Percentiles rank a stretch among this genome's conserved stretches.
These are phyloP conservation scores for Oppia nitens DNA, from an alignment of 1,140 invertebrate species.

Conservation along the genomic window DNA sequence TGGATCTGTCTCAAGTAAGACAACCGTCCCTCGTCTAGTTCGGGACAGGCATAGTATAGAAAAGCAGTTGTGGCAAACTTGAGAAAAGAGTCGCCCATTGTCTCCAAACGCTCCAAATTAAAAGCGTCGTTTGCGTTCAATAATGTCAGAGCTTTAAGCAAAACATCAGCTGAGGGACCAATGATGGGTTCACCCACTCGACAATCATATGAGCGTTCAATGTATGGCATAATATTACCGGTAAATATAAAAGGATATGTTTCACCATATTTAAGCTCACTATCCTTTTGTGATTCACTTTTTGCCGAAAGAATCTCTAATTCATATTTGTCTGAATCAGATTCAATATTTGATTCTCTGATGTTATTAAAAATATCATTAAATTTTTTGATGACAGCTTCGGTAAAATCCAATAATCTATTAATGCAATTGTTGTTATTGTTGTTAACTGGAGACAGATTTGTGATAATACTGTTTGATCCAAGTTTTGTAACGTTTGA, in stretches of 20 bases:
- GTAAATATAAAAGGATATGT: background rate
- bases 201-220: background rate
- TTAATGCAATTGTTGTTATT: too few relatives aligned
- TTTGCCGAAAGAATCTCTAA: too few relatives aligned
- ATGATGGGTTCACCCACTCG: background rate
- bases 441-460: too few relatives aligned
- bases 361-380: too few relatives aligned
- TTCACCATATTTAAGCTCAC: background rate
- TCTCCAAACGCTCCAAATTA: slow-evolving; percentile 64
- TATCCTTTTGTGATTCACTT: too few relatives aligned
- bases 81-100: slow-evolving; percentile 71
- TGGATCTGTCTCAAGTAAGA: slow-evolving; percentile 53
- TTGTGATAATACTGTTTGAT: too few relatives aligned
- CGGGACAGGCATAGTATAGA: slow-evolving; percentile 47
- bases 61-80: slow-evolving; percentile 58
- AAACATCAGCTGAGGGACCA: background rate
- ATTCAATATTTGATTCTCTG: too few relatives aligned
- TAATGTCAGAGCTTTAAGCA: slow-evolving; percentile 1
- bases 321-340: too few relatives aligned
- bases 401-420: too few relatives aligned
- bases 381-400: too few relatives aligned
- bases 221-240: background rate
- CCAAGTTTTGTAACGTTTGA: too few relatives aligned
- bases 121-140: slow-evolving; percentile 51
- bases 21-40: slow-evolving; percentile 53